Conservation (phyloP, 2,797 vertebrate species). For the Anguilla pacifica region DNA sequence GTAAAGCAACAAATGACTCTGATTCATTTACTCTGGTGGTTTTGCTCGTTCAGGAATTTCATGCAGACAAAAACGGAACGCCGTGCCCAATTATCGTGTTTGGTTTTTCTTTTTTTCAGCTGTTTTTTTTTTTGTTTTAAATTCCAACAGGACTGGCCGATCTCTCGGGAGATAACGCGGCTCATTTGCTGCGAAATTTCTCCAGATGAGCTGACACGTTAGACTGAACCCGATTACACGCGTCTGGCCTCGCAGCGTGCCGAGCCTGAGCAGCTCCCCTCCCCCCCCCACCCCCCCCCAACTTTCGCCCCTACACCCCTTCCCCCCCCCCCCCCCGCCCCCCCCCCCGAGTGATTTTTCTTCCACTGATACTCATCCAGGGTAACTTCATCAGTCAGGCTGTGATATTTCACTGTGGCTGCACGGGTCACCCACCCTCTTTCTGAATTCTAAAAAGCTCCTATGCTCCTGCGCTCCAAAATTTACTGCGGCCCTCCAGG, state of each 20-base stretch:
- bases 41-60: not conserved
- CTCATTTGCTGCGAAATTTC: not conserved
- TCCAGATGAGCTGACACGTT: not conserved
- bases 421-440: not conserved
- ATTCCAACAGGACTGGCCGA: not conserved
- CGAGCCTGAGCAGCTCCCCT: no score
- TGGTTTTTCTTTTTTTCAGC: not conserved
- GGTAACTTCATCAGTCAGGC: not conserved
- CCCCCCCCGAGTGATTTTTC: no score
- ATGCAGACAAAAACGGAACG: no score
- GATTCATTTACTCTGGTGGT: not conserved
- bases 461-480: no score
- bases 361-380: not conserved
- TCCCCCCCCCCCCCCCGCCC: no score
- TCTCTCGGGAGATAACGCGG: not conserved
- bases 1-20: not conserved
- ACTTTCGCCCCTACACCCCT: no score
- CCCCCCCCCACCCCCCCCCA: no score
- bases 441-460: no score
- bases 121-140: not conserved
- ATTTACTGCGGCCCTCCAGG: no score
- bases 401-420: not conserved
- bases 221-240: not conserved
- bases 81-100: no score
- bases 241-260: not conserved